Evolutionary conservation across 2,888 invertebrate genomes (phyloP), one percentile per base, ranked within the genome.

Genomic region (Cephus spinipes): DNA sequence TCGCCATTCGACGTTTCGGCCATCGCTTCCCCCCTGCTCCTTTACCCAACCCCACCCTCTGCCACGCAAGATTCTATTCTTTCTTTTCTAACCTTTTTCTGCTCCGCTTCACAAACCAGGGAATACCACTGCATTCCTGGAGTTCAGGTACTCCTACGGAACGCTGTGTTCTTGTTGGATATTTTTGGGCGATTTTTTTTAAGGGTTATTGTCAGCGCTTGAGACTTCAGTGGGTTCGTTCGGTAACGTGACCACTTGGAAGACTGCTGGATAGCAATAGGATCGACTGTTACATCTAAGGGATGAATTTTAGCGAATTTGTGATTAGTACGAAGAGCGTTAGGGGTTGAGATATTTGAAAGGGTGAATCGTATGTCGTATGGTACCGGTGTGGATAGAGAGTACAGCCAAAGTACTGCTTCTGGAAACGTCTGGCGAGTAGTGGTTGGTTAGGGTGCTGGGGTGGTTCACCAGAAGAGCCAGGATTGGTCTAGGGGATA

Each of bases 401-500:
- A 2, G 55, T 55, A 55, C 55, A 55, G 55, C 2, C 55, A 55
- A 55, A 55, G 55, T 55, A 23, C 55, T 85, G 83, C 83, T 87
- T 84, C 83, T 79, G 80, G 83, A 85, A 83, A 83, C 79, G 80
- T 85, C 84, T 85, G 83, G 84, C 82, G 83, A 79, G 80, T 85
- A 83, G 87, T 84, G 85, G 86, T 87, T 84, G 84, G 85, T 80
- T 81, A 77, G 71, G 73, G 76, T 32, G 83, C 75, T 80, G 80
- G 79, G 84, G 83, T 85, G 87, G 83, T 85, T 83, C 83, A 83
- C 82, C 82, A 82, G 81, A 81, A 85, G 88, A 84, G 80, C 89
- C 79, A 83, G 87, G 90, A 90, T 90, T 90, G 90, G 90, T 89
- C 88, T 87, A 87, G 87, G 88, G 86, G 86, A 83, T 82, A 80